phyloP scores from a whole-genome alignment of 2,888 invertebrate species.

The Pegoplata infirma region DNA sequence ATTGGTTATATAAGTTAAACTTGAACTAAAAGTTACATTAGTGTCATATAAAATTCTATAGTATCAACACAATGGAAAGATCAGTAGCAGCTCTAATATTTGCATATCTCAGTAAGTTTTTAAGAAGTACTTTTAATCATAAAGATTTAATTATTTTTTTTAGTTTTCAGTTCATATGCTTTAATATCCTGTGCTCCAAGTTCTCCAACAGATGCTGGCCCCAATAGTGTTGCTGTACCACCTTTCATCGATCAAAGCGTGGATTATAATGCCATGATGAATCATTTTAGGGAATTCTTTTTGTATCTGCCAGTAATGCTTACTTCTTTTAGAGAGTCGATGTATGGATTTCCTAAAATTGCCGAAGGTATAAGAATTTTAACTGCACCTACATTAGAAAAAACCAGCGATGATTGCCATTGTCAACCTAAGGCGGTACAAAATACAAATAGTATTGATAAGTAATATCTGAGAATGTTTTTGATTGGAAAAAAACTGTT shows the following conservation, averaged over 20 bases:
- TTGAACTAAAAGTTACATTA: background rate
- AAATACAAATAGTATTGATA: conserved; percentile 68
- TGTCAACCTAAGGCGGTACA: conserved; percentile 63
- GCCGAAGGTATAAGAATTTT: conserved; percentile 72
- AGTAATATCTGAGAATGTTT: background rate
- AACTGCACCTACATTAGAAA: conserved; percentile 65
- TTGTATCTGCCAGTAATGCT: conserved; percentile 76
- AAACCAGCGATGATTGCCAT: conserved; percentile 69
- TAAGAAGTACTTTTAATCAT: background rate
- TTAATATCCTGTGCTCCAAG: conserved; percentile 34
- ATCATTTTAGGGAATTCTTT: conserved; percentile 74
- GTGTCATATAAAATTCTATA: background rate
- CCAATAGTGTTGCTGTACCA: conserved; percentile 8
- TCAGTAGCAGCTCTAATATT: conserved; percentile 12
- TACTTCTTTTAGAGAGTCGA: conserved; percentile 74
- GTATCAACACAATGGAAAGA: conserved; percentile 66
- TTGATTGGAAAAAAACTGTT: background rate
- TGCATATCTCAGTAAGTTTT: conserved; percentile 37
- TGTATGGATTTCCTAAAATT: conserved; percentile 74
- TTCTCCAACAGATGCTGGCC: conserved; percentile 16
- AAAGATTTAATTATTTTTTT: too few relatives aligned
- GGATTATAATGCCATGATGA: conserved; percentile 73
- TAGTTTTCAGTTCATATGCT: conserved; percentile 32
- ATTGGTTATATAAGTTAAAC: conserved; percentile 50
- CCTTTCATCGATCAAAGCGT: conserved; percentile 51